Evolutionary conservation across 1,140 invertebrate genomes (phyloP), one percentile per base, ranked within the genome.

Genomic region (Oncopeltus fasciatus): DNA sequence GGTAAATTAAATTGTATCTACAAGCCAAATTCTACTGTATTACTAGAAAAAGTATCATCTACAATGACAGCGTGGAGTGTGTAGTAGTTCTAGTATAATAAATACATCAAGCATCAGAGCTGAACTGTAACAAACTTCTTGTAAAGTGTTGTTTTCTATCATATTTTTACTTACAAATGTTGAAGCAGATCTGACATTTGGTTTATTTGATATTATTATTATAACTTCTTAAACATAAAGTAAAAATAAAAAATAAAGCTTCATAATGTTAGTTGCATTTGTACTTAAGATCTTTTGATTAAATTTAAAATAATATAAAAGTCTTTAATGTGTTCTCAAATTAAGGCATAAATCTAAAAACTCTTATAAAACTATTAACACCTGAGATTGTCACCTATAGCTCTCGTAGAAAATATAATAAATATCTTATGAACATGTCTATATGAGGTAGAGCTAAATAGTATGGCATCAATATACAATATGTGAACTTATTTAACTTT

Each of bases 361-460:
- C 11, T 59, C 24, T 53, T 49, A 57, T 63, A 57, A 57, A 58
- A 58, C 51, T 58, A 58, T 57, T 51, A 57, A 57, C 27, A 57
- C 63, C 63, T 64, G 63, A 64, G 63, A 64, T 64, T 64, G 63
- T 64, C 63, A 57, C 33, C 46, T 57, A 51, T 59, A 60, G 18
- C 27, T 64, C 33, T 53, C 47, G 44, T 59, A 59, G 18, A 53
- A 51, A 64, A 51, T 51, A 64, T 64, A 63, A 46, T 49, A 28
- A 49, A 60, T 60, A 59, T 64, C 12, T 57, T 33, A 31, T 53
- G 21, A 24, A 53, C 21, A 24, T 53, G 31, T 53, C 16, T 43
- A n/a, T 64, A 60, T 59, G 57, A 64, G 47, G 57, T 59, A 64
- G 47, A 62, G 51, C 61, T 62, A 62, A 62, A 26, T 57, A 62